phyloP scores from a whole-genome alignment of 2,888 invertebrate genomes.

The Drosophila quasianomalipes region DNA sequence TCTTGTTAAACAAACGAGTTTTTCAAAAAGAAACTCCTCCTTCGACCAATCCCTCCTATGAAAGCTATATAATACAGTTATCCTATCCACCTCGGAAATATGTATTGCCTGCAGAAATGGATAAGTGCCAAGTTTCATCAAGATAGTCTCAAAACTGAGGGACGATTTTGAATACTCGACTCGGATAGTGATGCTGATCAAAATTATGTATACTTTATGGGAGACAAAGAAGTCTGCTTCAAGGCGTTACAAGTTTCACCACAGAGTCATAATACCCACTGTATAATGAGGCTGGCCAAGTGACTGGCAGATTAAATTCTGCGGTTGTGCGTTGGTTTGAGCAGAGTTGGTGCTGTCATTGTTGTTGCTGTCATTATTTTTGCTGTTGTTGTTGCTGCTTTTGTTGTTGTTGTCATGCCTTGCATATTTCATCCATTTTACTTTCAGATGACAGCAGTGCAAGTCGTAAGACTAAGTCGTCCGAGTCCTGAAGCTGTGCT shows the following conservation, averaged over 20 bases:
- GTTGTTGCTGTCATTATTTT: conserved; percentile 6
- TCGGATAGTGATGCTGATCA: neutral
- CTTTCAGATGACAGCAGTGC: conserved; percentile 19
- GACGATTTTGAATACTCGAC: neutral
- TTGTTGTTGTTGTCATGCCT: neutral
- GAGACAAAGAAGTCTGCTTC: neutral
- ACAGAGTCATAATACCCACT: neutral
- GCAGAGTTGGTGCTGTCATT: neutral
- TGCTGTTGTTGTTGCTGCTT: neutral
- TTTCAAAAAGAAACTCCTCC: neutral
- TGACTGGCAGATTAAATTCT: conserved; percentile 39
- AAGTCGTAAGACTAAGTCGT: neutral
- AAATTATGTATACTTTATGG: neutral
- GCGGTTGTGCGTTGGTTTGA: conserved; percentile 17
- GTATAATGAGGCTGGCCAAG: conserved; percentile 5
- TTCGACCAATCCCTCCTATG: neutral
- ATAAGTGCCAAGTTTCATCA: neutral
- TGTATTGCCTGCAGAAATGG: neutral
- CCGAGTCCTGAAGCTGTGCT: neutral
- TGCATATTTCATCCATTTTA: conserved; percentile 1
- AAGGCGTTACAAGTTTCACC: neutral
- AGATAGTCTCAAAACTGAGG: neutral
- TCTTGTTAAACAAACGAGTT: neutral
- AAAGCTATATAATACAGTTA: neutral
- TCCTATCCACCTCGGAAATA: too few relatives aligned